Evolutionary conservation across 2,888 invertebrate genomes (phyloP).

Genomic region (Strigamia crassipes): DNA sequence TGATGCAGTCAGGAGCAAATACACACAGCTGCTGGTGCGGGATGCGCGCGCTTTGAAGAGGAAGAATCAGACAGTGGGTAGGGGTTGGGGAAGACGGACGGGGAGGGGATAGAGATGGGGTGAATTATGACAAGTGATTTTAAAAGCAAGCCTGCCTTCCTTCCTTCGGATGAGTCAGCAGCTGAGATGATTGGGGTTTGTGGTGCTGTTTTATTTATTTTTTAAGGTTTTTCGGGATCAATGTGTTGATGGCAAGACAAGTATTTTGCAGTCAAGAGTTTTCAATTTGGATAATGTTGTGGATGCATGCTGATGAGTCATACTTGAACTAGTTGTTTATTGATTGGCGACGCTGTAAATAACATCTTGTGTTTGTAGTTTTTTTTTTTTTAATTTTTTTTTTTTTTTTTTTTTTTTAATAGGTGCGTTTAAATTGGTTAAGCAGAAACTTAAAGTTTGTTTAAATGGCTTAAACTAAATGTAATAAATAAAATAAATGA

Average conservation of each 20-base stretch:
- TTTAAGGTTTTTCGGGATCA: neutral
- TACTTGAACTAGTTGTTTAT: neutral
- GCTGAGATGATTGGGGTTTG: slow-evolving; percentile 3
- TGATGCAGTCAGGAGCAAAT: neutral
- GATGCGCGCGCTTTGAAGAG: neutral
- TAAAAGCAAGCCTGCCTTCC: neutral
- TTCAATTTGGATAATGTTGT: slow-evolving; percentile 10
- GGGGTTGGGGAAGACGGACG: neutral
- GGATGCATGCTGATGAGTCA: neutral
- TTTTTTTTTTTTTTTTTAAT: no score
- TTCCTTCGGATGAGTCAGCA: neutral
- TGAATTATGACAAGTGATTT: slow-evolving; percentile 10
- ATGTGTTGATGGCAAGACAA: neutral
- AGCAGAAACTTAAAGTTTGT: no score
- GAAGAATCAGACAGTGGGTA: neutral
- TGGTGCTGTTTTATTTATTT: slow-evolving; percentile 3
- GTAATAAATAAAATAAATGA: no score
- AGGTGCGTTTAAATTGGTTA: no score
- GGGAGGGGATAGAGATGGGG: neutral
- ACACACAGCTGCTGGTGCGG: neutral
- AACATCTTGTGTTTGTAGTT: neutral
- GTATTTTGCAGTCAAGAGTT: slow-evolving; percentile 4
- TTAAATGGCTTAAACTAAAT: no score
- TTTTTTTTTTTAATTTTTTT: no score
- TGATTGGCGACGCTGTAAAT: neutral